A percentile compares a stretch with the other conserved stretches of the same genome.
These are phyloP conservation scores for Ceratitis capitata DNA, from an alignment of 1,140 invertebrate species.

Conservation along the genomic window DNA sequence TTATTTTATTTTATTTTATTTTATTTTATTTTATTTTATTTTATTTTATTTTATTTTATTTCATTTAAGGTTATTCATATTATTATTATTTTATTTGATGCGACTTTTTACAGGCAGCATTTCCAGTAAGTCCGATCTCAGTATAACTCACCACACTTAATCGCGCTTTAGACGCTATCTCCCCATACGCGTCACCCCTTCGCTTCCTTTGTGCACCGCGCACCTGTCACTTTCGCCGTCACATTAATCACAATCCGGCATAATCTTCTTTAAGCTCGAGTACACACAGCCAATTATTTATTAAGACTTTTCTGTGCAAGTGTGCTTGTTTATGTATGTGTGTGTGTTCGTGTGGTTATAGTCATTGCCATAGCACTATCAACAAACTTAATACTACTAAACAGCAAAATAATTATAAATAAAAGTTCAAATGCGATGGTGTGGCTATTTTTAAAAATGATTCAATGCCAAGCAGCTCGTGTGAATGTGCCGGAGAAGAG, in stretches of 20 bases:
- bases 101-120: no score
- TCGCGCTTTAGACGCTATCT: neutral
- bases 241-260: neutral
- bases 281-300: no score
- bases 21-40: no score
- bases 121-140: neutral
- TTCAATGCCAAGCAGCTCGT: slow-evolving; percentile 16
- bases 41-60: no score
- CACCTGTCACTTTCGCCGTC: neutral
- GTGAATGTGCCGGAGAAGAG: neutral
- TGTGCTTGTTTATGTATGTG: no score
- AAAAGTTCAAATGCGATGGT: slow-evolving; percentile 34
- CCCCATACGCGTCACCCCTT: neutral
- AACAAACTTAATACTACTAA: slow-evolving; percentile 35
- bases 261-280: neutral
- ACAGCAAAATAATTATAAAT: slow-evolving; percentile 30
- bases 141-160: neutral
- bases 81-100: no score
- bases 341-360: no score
- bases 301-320: no score
- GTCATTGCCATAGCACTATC: neutral
- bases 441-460: slow-evolving; percentile 36
- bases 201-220: neutral
- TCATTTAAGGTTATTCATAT: no score
- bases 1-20: no score